phyloP scores from a whole-genome alignment of 2,113 vertebrate genomes.

The Electrona antarctica region DNA sequence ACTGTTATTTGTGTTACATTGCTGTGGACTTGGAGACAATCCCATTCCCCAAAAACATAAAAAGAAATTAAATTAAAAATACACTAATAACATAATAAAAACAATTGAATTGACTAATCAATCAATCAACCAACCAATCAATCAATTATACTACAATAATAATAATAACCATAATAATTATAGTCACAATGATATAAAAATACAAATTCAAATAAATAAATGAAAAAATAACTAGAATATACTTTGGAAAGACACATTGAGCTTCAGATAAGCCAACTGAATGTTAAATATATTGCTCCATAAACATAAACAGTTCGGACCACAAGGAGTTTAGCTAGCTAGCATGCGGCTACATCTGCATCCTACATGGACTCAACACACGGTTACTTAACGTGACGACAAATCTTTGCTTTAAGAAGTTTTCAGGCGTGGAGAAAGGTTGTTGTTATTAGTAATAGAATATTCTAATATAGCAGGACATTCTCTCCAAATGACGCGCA shows the following conservation, averaged over 20 bases:
- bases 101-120: too few species aligned
- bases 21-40: slow-evolving; percentile 62
- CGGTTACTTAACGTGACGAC: slow-evolving; percentile 72
- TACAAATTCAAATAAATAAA: slow-evolving; percentile 42
- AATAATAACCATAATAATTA: too few species aligned
- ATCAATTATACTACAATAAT: too few species aligned
- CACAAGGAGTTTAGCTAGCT: slow-evolving; percentile 72
- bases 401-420: slow-evolving; percentile 76
- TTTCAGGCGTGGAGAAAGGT: slow-evolving; percentile 73
- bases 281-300: slow-evolving; percentile 44
- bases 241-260: slow-evolving; percentile 44
- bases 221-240: slow-evolving; percentile 13
- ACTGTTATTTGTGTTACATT: slow-evolving; percentile 23
- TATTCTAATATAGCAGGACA: slow-evolving; percentile 74
- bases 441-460: slow-evolving; percentile 73
- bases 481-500: slow-evolving; percentile 78
- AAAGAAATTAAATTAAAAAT: neutral
- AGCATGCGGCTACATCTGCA: slow-evolving; percentile 83
- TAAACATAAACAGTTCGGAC: slow-evolving; percentile 41
- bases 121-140: too few species aligned
- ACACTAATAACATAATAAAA: neutral
- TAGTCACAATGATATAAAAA: neutral
- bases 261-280: slow-evolving; percentile 42
- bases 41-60: slow-evolving; percentile 12
- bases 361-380: slow-evolving; percentile 79